Percentiles rank a stretch among this genome's conserved stretches.
Evolutionary conservation across 1,140 invertebrate genomes (phyloP).

Genomic region (Pseudachorutes palmiensis): DNA sequence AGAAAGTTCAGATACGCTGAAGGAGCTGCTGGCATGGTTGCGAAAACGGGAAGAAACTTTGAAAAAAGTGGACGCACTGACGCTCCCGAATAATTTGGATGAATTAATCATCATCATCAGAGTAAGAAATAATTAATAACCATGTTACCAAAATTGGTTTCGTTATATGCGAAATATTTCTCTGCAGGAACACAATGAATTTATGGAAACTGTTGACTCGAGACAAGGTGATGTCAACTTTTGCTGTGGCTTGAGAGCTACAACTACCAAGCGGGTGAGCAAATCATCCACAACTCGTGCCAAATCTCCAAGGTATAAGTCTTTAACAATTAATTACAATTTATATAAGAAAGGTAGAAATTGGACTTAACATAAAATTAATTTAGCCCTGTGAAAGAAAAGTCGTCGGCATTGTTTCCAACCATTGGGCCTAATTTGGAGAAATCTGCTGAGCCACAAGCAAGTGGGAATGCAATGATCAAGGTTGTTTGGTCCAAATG

Average conservation of each 20-base stretch:
- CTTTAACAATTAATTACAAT: no score
- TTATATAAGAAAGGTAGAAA: no score
- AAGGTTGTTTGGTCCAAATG: slow-evolving; percentile 91
- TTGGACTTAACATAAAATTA: no score
- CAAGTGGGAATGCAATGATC: slow-evolving; percentile 75
- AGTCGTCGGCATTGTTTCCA: slow-evolving; percentile 57
- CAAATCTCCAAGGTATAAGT: background rate
- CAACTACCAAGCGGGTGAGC: slow-evolving; percentile 43
- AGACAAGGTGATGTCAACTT: slow-evolving; percentile 78
- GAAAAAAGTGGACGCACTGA: slow-evolving; percentile 68
- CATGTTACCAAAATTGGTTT: background rate
- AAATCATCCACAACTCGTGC: background rate
- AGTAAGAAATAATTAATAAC: no score
- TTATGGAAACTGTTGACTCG: slow-evolving; percentile 83
- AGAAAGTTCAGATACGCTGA: slow-evolving; percentile 59
- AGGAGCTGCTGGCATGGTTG: slow-evolving; percentile 90
- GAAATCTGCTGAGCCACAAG: slow-evolving; percentile 68
- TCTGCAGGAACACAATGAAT: slow-evolving; percentile 68
- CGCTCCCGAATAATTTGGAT: slow-evolving; percentile 80
- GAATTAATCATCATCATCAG: slow-evolving; percentile 72
- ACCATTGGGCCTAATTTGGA: slow-evolving; percentile 79
- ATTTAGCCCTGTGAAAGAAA: slow-evolving; percentile 67
- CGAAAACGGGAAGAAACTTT: slow-evolving; percentile 76
- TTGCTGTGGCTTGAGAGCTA: slow-evolving; percentile 59
- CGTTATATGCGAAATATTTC: background rate